Evolutionary conservation across 1,140 invertebrate species (phyloP).

Genomic region (Drosophila hydei): DNA sequence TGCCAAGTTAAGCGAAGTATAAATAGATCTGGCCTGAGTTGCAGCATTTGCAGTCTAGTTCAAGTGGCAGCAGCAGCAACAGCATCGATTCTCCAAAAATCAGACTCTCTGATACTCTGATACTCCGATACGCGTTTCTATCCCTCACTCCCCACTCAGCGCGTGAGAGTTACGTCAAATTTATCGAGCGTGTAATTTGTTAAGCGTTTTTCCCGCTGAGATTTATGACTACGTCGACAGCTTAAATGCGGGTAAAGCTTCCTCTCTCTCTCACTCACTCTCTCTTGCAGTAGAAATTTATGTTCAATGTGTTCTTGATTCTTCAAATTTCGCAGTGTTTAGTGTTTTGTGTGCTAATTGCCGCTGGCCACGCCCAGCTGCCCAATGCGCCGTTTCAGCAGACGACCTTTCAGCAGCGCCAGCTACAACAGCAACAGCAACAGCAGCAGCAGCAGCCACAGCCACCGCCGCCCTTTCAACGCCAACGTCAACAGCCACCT

Average conservation of each 20-base stretch:
- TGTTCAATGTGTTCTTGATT: constrained; percentile 2
- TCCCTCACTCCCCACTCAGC: neutral
- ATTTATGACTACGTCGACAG: constrained; percentile 71
- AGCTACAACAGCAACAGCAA: constrained; percentile 18
- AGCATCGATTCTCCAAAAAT: constrained; percentile 3
- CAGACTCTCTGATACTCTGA: neutral
- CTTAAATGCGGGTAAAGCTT: constrained; percentile 56
- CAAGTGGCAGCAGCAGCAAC: constrained; percentile 46
- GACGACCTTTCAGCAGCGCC: constrained; percentile 57
- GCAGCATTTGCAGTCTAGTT: constrained; percentile 65
- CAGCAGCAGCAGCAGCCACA: constrained; percentile 44
- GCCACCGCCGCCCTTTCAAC: constrained; percentile 56
- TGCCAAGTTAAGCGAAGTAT: constrained; percentile 35
- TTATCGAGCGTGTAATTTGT: constrained; percentile 81
- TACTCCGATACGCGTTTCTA: constrained; percentile 14
- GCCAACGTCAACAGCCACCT: constrained; percentile 56
- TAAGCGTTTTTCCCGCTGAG: constrained; percentile 47
- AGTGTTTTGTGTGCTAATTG: constrained; percentile 40
- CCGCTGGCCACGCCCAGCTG: constrained; percentile 45
- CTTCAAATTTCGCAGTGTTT: constrained; percentile 33
- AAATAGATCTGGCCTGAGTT: constrained; percentile 50
- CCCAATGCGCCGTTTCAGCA: constrained; percentile 66
- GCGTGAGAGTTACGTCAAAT: constrained; percentile 60
- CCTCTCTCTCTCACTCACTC: neutral
- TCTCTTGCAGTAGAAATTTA: too few relatives aligned